Conservation (phyloP, 2,888 invertebrate species). For the Lottia gigantea region DNA sequence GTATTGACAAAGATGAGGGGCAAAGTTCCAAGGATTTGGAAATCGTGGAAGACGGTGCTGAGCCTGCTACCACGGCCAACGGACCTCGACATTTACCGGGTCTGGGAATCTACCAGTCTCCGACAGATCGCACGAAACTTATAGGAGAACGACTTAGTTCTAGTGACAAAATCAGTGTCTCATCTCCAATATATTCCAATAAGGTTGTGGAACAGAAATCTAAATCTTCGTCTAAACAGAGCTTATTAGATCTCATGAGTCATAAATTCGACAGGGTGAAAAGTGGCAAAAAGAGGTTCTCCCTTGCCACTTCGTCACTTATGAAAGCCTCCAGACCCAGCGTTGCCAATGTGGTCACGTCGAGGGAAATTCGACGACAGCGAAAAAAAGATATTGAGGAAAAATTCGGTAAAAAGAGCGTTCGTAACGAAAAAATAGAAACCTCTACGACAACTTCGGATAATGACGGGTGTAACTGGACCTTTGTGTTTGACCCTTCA, state of each 20-base stretch:
- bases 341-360: constrained; percentile 72
- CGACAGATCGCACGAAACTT: constrained; percentile 48
- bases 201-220: constrained; percentile 57
- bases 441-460: constrained; percentile 71
- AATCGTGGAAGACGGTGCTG: constrained; percentile 51
- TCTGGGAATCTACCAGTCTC: constrained; percentile 49
- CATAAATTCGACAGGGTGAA: constrained; percentile 73
- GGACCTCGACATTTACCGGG: constrained; percentile 75
- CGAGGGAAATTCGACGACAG: constrained; percentile 70
- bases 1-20: constrained; percentile 66
- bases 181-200: constrained; percentile 69
- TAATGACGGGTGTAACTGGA: constrained; percentile 75
- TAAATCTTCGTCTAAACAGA: constrained; percentile 75
- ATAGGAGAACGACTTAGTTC: constrained; percentile 72
- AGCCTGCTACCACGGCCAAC: constrained; percentile 70
- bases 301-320: constrained; percentile 73
- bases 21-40: constrained; percentile 14
- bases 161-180: constrained; percentile 69
- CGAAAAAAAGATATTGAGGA: constrained; percentile 69
- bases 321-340: constrained; percentile 76
- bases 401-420: constrained; percentile 65
- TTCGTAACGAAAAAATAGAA: constrained; percentile 32
- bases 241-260: constrained; percentile 79
- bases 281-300: constrained; percentile 74
- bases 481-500: constrained; percentile 98